Evolutionary conservation across 2,113 vertebrate genomes (phyloP).

Genomic region (Osmerus mordax): DNA sequence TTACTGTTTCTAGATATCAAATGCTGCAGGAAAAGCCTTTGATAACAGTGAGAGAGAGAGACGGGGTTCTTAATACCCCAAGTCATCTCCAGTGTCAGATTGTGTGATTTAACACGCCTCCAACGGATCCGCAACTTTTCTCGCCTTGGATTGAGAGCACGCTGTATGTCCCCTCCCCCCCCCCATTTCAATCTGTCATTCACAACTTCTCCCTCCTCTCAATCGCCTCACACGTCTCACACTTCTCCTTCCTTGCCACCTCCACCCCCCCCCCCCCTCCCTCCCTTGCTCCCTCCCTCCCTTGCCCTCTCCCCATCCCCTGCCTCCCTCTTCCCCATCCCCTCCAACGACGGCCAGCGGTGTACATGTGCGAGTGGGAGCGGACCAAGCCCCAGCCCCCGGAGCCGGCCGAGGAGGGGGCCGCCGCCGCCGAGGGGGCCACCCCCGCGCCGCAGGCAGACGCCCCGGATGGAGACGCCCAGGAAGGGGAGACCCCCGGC

Average conservation of each 20-base stretch:
- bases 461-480: conserved; percentile 20
- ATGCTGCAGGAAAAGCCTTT: not conserved
- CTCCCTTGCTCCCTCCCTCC: not conserved
- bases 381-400: conserved; percentile 66
- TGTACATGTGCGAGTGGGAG: conserved; percentile 86
- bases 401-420: conserved; percentile 40
- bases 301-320: not conserved
- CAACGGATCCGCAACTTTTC: no score
- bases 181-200: no score
- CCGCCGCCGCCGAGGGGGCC: conserved; percentile 21
- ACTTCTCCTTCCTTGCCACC: no score
- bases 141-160: no score
- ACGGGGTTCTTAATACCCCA: no score
- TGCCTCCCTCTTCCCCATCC: conserved; percentile 4
- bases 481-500: conserved; percentile 35
- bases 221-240: no score
- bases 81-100: no score
- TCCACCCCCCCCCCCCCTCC: no score
- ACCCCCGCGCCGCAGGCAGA: conserved; percentile 41
- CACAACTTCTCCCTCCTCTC: no score
- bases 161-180: no score
- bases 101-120: no score
- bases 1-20: conserved; percentile 1
- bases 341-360: conserved; percentile 67
- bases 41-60: no score